These are phyloP conservation scores for Noctua janthina DNA, from an alignment of 2,888 invertebrate genomes.

Conservation along the genomic window DNA sequence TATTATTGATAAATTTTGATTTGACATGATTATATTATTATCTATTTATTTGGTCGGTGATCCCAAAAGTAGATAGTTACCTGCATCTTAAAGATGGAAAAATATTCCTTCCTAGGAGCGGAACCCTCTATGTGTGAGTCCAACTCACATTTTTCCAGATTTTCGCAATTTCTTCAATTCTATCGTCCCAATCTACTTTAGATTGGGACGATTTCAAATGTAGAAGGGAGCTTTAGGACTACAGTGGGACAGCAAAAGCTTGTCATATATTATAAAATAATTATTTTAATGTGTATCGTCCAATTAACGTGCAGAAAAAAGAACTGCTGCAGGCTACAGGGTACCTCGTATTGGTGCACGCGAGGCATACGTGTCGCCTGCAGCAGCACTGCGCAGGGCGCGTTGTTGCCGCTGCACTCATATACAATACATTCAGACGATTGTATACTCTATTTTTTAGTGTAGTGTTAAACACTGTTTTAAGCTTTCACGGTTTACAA, in stretches of 20 bases:
- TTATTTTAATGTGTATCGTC: not conserved
- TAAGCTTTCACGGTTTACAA: no score
- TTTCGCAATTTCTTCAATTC: no score
- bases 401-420: not conserved
- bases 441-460: not conserved
- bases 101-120: not conserved
- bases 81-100: not conserved
- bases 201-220: not conserved
- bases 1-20: not conserved
- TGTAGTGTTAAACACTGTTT: not conserved
- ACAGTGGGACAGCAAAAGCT: not conserved
- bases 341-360: not conserved
- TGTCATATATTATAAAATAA: not conserved
- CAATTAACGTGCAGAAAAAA: not conserved
- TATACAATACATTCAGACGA: not conserved
- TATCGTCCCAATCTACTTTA: no score
- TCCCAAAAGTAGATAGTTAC: not conserved
- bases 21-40: not conserved
- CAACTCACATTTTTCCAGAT: no score
- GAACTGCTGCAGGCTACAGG: no score
- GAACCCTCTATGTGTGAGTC: no score
- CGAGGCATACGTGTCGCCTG: not conserved
- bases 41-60: not conserved
- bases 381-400: not conserved
- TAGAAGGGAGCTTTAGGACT: not conserved